Percentiles rank a stretch among this genome's conserved stretches.
Conservation (phyloP, 2,888 invertebrate species). For the Nymphalis c-album region DNA sequence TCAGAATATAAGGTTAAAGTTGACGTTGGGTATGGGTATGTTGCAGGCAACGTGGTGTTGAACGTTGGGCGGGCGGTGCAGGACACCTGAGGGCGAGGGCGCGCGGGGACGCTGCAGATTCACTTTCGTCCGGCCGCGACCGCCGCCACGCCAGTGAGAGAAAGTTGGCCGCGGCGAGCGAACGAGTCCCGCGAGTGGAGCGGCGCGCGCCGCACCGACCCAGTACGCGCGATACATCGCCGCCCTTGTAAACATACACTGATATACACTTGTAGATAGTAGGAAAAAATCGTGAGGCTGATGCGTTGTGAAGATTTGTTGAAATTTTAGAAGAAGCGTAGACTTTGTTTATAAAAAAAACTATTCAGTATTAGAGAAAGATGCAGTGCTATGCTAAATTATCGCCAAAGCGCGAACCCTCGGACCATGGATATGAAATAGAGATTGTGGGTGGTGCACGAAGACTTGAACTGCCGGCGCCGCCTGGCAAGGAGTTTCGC, state of each 20-base stretch:
- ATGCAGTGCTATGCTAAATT: conserved; percentile 77
- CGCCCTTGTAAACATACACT: conserved; percentile 55
- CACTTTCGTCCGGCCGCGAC: conserved; percentile 79
- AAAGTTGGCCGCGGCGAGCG: conserved; percentile 80
- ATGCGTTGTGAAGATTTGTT: conserved; percentile 30
- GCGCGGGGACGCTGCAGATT: conserved; percentile 75
- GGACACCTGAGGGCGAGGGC: conserved; percentile 56
- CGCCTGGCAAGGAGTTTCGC: conserved; percentile 75
- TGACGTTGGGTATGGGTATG: conserved; percentile 61
- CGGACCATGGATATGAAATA: conserved; percentile 64
- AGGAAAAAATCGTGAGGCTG: conserved; percentile 29
- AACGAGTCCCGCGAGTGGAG: conserved; percentile 77
- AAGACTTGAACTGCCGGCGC: conserved; percentile 74
- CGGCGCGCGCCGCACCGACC: conserved; percentile 69
- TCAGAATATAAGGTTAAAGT: conserved; percentile 80
- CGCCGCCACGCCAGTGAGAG: conserved; percentile 80
- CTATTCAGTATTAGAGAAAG: conserved; percentile 49
- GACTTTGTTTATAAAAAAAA: conserved; percentile 35
- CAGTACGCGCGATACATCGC: conserved; percentile 51
- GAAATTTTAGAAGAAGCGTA: conserved; percentile 29
- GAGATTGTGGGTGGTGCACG: conserved; percentile 64
- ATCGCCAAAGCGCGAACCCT: conserved; percentile 70
- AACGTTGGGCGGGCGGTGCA: conserved; percentile 49
- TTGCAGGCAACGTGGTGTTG: conserved; percentile 56
- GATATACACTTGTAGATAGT: conserved; percentile 33